Evolutionary conservation across 2,797 vertebrate genomes (phyloP).

Genomic region (Zalophus californianus): DNA sequence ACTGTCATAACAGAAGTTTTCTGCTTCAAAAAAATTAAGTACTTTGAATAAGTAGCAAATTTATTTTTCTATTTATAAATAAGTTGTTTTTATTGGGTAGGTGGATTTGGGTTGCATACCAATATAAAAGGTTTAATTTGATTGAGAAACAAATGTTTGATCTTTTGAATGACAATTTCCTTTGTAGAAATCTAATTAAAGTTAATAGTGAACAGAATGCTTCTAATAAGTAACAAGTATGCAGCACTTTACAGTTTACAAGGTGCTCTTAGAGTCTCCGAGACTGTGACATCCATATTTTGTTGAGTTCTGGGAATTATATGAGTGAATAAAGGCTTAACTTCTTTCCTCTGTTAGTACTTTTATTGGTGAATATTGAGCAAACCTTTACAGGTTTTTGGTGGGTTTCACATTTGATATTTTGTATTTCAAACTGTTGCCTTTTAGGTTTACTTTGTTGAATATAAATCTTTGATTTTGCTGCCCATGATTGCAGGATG

Average conservation of each 20-base stretch:
- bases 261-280: conserved; percentile 19
- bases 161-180: conserved; percentile 65
- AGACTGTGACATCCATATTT: conserved; percentile 33
- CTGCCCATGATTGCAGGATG: conserved; percentile 23
- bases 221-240: conserved; percentile 73
- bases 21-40: conserved; percentile 16
- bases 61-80: conserved; percentile 55
- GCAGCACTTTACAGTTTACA: neutral
- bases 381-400: neutral
- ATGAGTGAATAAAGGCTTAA: neutral
- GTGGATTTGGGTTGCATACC: conserved; percentile 19
- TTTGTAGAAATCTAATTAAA: conserved; percentile 70
- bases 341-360: conserved; percentile 15
- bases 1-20: neutral
- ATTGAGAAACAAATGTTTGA: conserved; percentile 66
- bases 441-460: conserved; percentile 54
- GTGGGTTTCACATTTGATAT: conserved; percentile 45
- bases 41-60: conserved; percentile 51
- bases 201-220: conserved; percentile 67
- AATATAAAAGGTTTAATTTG: conserved; percentile 57
- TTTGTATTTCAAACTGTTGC: conserved; percentile 51
- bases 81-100: conserved; percentile 24
- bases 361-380: conserved; percentile 48
- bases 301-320: conserved; percentile 51
- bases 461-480: conserved; percentile 53